Conservation (phyloP, 2,113 vertebrate genomes). For the Pachycephala philippinensis region DNA sequence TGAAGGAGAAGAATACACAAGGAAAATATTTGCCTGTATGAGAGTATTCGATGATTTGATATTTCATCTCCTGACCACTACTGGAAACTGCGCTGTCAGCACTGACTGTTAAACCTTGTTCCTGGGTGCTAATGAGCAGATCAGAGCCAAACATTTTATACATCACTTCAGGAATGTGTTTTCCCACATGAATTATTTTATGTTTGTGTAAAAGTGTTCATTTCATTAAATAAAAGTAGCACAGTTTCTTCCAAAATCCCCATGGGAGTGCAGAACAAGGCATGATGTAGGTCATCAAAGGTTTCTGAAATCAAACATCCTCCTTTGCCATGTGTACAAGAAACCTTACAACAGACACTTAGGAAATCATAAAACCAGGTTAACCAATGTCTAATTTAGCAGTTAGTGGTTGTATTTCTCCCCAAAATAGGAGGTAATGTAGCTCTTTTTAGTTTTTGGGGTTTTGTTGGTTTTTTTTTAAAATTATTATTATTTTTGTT, state of each 20-base stretch:
- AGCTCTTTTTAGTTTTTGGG: neutral
- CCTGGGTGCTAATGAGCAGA: constrained; percentile 18
- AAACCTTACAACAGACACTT: neutral
- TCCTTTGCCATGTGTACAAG: neutral
- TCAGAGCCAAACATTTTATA: neutral
- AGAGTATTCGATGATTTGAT: neutral
- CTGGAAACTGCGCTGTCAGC: neutral
- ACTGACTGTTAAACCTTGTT: neutral
- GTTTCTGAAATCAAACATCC: neutral
- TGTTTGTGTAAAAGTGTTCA: neutral
- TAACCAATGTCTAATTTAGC: neutral
- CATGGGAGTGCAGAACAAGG: neutral
- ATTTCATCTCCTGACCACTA: neutral
- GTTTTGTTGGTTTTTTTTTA: no score
- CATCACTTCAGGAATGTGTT: neutral
- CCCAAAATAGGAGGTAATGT: neutral
- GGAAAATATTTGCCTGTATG: neutral
- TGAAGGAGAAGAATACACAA: neutral
- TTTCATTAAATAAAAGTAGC: neutral
- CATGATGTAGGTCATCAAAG: neutral
- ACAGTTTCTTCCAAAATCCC: neutral
- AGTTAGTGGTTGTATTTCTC: neutral
- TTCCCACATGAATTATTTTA: neutral
- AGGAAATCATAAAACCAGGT: neutral
- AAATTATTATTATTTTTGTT: neutral